A percentile compares a stretch with the other conserved stretches of the same genome.
Conservation (phyloP, 1,140 invertebrate genomes). For the Drosophila lacertosa region DNA sequence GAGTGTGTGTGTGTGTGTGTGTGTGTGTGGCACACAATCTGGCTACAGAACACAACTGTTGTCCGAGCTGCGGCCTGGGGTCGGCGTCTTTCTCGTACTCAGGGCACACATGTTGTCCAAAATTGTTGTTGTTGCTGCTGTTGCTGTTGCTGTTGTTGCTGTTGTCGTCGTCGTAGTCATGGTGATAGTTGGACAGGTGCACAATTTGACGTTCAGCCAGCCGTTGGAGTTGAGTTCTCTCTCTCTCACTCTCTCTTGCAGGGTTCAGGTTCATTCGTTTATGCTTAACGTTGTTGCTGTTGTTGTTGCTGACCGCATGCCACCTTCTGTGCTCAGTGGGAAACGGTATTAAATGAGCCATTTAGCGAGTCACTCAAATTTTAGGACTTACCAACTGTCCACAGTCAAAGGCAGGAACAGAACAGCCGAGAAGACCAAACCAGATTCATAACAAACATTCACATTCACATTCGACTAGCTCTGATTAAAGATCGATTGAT, state of each 20-base stretch:
- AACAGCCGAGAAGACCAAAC: not conserved
- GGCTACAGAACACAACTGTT: conserved; percentile 65
- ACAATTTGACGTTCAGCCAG: conserved; percentile 77
- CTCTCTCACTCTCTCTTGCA: too few relatives aligned
- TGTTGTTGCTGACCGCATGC: conserved; percentile 70
- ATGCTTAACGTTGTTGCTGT: conserved; percentile 60
- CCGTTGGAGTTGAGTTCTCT: conserved; percentile 61
- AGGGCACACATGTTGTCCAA: conserved; percentile 73
- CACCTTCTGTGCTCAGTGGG: conserved; percentile 74
- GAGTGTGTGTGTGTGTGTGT: conserved; percentile 27
- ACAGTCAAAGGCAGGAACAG: conserved; percentile 2
- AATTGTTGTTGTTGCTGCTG: conserved; percentile 41
- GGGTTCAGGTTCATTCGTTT: conserved; percentile 71
- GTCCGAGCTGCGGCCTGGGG: conserved; percentile 44
- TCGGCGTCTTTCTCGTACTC: conserved; percentile 29
- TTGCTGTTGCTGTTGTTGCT: conserved; percentile 29
- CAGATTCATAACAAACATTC: conserved; percentile 45
- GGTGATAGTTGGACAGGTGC: conserved; percentile 81
- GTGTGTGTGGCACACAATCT: conserved; percentile 56
- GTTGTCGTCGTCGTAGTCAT: conserved; percentile 69
- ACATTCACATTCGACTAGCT: conserved; percentile 21
- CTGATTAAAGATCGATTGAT: conserved; percentile 56
- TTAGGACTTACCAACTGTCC: conserved; percentile 65
- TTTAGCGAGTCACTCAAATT: conserved; percentile 76
- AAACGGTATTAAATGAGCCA: conserved; percentile 78